Evolutionary conservation across 2,797 vertebrate genomes (phyloP).

Genomic region (Vultur gryphus): DNA sequence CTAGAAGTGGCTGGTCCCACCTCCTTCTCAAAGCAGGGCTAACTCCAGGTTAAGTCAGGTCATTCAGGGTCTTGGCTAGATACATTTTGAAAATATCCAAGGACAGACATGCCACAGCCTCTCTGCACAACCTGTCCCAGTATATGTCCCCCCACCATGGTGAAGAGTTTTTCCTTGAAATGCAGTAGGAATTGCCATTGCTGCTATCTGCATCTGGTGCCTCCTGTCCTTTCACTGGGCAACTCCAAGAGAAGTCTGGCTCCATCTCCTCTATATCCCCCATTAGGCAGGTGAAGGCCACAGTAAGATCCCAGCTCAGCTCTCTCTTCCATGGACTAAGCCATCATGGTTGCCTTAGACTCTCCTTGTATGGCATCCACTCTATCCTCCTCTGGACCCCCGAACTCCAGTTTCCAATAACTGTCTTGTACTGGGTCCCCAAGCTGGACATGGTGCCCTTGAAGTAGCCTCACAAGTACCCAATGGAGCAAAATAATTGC

Average conservation of each 20-base stretch:
- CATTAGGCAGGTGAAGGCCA: background rate
- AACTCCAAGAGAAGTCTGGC: background rate
- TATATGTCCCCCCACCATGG: too few species aligned
- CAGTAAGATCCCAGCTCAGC: background rate
- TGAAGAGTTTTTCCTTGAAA: background rate
- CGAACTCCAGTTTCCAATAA: background rate
- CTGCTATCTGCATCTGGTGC: background rate
- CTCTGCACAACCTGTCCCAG: background rate
- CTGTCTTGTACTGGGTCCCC: background rate
- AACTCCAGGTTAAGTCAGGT: background rate
- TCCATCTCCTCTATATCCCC: background rate
- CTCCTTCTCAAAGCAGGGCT: background rate
- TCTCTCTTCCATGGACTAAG: background rate
- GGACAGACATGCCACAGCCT: background rate
- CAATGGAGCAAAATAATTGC: background rate
- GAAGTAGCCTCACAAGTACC: background rate
- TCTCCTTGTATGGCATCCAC: accelerated
- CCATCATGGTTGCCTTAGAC: accelerated
- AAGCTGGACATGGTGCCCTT: accelerated
- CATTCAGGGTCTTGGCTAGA: background rate
- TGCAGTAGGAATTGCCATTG: background rate
- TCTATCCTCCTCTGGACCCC: background rate
- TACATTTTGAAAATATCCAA: background rate
- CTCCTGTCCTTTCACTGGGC: background rate
- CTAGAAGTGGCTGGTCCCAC: background rate